Base-by-base conservation (phyloP, 2,888 invertebrate genomes). In the Pachydiplax longipennis region DNA sequence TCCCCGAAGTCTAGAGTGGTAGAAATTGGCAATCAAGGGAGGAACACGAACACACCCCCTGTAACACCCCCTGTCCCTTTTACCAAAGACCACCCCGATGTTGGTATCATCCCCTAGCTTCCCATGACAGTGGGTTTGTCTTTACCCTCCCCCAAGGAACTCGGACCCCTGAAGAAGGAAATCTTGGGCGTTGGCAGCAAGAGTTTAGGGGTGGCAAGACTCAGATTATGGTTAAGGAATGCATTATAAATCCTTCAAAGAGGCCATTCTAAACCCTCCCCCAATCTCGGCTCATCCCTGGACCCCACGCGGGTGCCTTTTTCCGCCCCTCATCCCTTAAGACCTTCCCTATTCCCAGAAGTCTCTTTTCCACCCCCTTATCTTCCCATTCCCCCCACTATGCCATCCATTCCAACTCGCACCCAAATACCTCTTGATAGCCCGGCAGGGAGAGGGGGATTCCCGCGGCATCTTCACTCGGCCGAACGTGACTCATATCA, bases 201-300 rank as follows among this genome's bases (percentile, higher is more conserved):
- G 31, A 31, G 31, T 10, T 73, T 13, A 73, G 73, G 25, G 31
- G 73, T 13, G 31, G 73, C 73, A 31, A 31, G 73, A 31, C 25
- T 25, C 25, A 73, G 73, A 73, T 73, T 73, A 73, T 73, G 73
- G 73, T 31, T 25, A 73, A 73, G 73, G 73, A 73, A 73, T 73
- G 73, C 73, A 73, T 73, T 73, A 73, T 73, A 73, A 73, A 73
- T 73, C 73, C 73, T 73, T 73, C 73, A 73, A 73, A 73, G 73
- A 22, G 73, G 25, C 73, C 8, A 31, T 31, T 12, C 31, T 73
- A 12, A 31, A 25, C 73, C 73, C 73, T 73, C 53, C 73, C 25
- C 25, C 73, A 73, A 73, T 73, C 73, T 73, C 25, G 73, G 73
- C 31, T 31, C 73, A 31, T 73, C 73, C 73, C 3, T 6, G 31